Conservation (phyloP, 2,113 vertebrate species). For the Ardeotis arabs region DNA sequence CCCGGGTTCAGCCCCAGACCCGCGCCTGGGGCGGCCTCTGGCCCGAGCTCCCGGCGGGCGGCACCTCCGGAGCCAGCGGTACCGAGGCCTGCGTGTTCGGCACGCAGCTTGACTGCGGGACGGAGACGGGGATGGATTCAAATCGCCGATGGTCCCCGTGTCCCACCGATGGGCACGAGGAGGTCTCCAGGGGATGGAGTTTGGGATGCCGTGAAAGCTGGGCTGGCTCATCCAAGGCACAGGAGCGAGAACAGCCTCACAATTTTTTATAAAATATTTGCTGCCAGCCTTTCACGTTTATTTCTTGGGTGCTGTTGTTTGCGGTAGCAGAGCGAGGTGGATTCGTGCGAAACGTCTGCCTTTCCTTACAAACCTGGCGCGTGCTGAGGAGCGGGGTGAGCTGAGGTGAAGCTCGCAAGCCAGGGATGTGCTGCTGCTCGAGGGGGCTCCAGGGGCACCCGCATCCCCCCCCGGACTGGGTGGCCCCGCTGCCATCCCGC, state of each 20-base stretch:
- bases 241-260: background rate
- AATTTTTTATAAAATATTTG: background rate
- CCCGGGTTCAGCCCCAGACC: background rate
- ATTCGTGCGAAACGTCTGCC: background rate
- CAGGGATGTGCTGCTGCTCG: fast-evolving
- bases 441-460: background rate
- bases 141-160: fast-evolving
- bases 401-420: background rate
- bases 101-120: background rate
- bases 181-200: background rate
- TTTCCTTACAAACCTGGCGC: fast-evolving
- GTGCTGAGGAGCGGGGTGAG: background rate
- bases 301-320: background rate
- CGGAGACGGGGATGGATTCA: too few relatives aligned
- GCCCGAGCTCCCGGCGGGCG: fast-evolving
- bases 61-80: fast-evolving
- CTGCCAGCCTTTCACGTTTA: background rate
- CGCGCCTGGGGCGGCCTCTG: fast-evolving
- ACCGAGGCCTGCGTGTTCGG: fast-evolving
- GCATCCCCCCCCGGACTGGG: background rate
- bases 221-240: background rate
- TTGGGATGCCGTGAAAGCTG: background rate
- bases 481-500: background rate
- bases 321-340: background rate
- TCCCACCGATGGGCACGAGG: background rate